A percentile compares a stretch with the other conserved stretches of the same genome.
Conservation (phyloP, 2,888 invertebrate species). For the Thecophora atra region DNA sequence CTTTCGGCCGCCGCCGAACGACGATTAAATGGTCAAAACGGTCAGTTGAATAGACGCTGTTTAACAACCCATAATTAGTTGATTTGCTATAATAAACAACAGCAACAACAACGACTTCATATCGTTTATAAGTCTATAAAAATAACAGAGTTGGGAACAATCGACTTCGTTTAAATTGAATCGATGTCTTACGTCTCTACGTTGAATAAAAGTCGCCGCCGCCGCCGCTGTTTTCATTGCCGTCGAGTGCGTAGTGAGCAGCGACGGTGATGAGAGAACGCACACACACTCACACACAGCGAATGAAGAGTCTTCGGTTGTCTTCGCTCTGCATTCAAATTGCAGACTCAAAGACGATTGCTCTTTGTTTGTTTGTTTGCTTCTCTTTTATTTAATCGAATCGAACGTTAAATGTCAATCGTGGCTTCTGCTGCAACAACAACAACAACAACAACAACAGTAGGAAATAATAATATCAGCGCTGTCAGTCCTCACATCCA, state of each 20-base stretch:
- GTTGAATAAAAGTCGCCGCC: not conserved
- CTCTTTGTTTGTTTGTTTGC: conserved; percentile 45
- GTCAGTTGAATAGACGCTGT: conserved; percentile 48
- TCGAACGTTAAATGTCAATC: conserved; percentile 34
- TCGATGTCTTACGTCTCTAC: conserved; percentile 1
- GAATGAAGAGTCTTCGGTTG: too few relatives aligned
- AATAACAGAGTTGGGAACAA: not conserved
- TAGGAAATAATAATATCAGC: not conserved
- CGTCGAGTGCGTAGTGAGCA: not conserved
- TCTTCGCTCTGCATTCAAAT: conserved; percentile 16
- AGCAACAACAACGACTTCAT: conserved; percentile 1
- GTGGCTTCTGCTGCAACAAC: conserved; percentile 22
- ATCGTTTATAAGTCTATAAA: not conserved
- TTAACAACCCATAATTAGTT: conserved; percentile 49
- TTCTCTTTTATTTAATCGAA: too few relatives aligned
- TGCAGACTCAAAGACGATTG: conserved; percentile 23
- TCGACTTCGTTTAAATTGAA: not conserved
- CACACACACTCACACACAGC: not conserved
- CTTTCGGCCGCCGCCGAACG: conserved; percentile 10
- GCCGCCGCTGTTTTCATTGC: not conserved
- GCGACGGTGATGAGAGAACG: not conserved
- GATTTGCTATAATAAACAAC: conserved; percentile 40
- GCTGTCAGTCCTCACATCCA: conserved; percentile 24
- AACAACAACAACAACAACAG: conserved; percentile 17
- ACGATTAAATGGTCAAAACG: conserved; percentile 37